These are phyloP conservation scores for Aleadryas rufinucha DNA, from an alignment of 2,113 vertebrate genomes.

Conservation along the genomic window DNA sequence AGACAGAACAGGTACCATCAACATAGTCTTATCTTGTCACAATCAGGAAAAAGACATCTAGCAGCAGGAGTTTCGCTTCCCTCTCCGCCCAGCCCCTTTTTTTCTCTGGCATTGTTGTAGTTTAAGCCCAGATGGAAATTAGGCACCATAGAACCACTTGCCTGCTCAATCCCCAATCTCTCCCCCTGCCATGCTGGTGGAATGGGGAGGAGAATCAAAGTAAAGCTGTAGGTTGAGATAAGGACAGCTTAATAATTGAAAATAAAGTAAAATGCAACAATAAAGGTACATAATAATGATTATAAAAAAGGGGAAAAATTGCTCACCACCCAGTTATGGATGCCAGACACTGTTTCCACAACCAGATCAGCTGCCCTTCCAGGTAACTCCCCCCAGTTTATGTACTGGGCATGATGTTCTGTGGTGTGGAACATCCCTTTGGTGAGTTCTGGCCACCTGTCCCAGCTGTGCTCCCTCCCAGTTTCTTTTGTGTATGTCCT, in stretches of 20 bases:
- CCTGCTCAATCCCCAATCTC: background rate
- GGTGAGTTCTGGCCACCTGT: background rate
- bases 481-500: background rate
- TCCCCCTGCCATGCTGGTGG: too few species aligned
- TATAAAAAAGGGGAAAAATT: background rate
- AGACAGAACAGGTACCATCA: background rate
- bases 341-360: background rate
- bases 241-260: background rate
- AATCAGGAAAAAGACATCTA: background rate
- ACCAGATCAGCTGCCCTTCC: background rate
- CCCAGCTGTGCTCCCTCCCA: background rate
- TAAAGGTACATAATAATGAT: background rate
- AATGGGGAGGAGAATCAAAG: background rate
- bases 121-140: background rate
- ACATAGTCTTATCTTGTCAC: background rate
- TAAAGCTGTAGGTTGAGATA: background rate
- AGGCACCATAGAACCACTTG: background rate
- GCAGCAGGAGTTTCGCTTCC: background rate
- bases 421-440: background rate
- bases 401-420: background rate
- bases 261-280: background rate
- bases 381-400: background rate
- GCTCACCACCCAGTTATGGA: background rate
- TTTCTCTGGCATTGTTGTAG: background rate
- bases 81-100: background rate